Conservation (phyloP, 35 echinoderm and acorn worm genomes). For the Apostichopus japonicus region DNA sequence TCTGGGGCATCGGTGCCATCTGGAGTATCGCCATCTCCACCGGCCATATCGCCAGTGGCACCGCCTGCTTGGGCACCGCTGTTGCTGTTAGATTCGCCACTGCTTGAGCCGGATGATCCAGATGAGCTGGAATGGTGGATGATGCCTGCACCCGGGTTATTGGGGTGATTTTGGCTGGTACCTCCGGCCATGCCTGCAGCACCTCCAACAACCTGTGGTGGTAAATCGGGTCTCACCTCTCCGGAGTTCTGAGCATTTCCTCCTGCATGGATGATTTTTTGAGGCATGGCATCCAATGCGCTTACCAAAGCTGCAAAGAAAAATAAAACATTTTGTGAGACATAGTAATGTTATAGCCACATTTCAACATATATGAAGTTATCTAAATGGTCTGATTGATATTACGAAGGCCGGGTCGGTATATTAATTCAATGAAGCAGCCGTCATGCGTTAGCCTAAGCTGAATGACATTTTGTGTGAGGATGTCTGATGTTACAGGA, state of each 20-base stretch:
- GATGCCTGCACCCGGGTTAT: not conserved
- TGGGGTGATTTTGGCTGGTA: not conserved
- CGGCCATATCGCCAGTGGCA: not conserved
- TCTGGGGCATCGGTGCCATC: slow-evolving; percentile 1
- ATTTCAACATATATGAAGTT: too few relatives aligned
- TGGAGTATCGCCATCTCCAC: not conserved
- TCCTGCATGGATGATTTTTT: not conserved
- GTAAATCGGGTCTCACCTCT: not conserved
- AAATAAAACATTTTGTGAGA: not conserved
- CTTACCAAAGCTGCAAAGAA: not conserved
- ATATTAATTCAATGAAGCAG: too few relatives aligned
- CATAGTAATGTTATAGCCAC: too few relatives aligned
- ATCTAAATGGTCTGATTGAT: too few relatives aligned
- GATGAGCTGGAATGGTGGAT: not conserved
- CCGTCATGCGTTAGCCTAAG: too few relatives aligned
- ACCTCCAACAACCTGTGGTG: slow-evolving; percentile 6
- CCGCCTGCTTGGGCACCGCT: slow-evolving; percentile 10
- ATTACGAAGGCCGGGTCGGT: too few relatives aligned
- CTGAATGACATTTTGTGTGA: too few relatives aligned
- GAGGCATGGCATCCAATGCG: not conserved
- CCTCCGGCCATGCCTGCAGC: slow-evolving; percentile 2
- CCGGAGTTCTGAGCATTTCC: not conserved
- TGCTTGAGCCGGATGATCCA: not conserved
- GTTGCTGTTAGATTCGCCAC: slow-evolving; percentile 1
- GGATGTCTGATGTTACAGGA: too few relatives aligned